Percentiles rank a stretch among this genome's conserved stretches.
These are phyloP conservation scores for Clepsis dumicolana DNA, from an alignment of 2,888 invertebrate species.

Conservation along the genomic window DNA sequence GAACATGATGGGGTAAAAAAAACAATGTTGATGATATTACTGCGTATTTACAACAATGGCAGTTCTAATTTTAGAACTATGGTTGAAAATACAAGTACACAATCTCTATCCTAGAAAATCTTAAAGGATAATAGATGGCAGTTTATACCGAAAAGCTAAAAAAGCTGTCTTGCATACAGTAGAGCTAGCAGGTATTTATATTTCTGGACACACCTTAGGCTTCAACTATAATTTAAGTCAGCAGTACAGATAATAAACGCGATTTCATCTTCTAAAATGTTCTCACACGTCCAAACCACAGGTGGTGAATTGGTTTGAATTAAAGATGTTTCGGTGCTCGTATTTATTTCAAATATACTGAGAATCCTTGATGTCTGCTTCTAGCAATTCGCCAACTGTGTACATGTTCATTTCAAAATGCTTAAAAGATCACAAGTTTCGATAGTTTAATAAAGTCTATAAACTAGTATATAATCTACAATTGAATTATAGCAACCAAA, in stretches of 20 bases:
- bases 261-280: neutral
- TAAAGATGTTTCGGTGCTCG: neutral
- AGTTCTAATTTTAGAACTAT: too few species aligned
- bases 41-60: too few species aligned
- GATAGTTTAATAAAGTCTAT: neutral
- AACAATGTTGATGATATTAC: neutral
- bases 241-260: neutral
- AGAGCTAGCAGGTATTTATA: neutral
- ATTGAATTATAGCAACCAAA: neutral
- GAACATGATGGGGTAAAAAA: slow-evolving; percentile 31
- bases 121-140: too few species aligned
- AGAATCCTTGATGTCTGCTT: neutral
- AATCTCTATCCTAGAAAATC: too few species aligned
- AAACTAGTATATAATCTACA: neutral
- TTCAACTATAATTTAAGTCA: neutral
- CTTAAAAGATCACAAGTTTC: neutral
- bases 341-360: neutral
- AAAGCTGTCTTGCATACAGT: too few species aligned
- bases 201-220: neutral
- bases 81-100: too few species aligned
- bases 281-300: neutral
- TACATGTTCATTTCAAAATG: neutral
- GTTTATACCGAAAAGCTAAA: too few species aligned
- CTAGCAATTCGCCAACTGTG: neutral
- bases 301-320: neutral